Percentiles rank a stretch among this genome's conserved stretches.
Evolutionary conservation across 2,113 vertebrate genomes (phyloP).

Genomic region (Crotalus helleri): DNA sequence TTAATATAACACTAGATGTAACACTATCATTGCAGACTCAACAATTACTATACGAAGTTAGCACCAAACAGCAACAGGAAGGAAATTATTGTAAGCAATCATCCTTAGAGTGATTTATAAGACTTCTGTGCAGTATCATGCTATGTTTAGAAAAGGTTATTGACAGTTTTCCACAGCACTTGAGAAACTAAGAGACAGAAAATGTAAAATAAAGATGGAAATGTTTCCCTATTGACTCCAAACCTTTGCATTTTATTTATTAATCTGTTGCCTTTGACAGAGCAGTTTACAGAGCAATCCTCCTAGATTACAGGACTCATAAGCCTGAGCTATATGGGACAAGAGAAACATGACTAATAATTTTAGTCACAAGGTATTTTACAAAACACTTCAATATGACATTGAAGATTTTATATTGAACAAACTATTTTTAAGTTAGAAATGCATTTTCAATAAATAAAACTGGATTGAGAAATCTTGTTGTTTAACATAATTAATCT

Average conservation of each 20-base stretch:
- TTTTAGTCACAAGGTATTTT: background rate
- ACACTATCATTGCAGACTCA: background rate
- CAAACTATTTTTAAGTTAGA: background rate
- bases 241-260: constrained; percentile 11
- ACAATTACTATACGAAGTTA: background rate
- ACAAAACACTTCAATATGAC: constrained; percentile 4
- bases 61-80: background rate
- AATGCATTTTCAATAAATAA: constrained; percentile 10
- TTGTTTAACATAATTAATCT: background rate
- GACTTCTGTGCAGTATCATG: background rate
- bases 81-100: background rate
- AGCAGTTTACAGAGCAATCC: background rate
- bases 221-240: background rate
- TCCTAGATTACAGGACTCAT: constrained; percentile 10
- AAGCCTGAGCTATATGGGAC: background rate
- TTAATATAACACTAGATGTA: background rate
- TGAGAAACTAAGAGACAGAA: background rate
- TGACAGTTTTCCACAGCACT: background rate
- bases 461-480: background rate
- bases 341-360: background rate
- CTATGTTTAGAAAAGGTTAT: constrained; percentile 5
- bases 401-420: background rate
- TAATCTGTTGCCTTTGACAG: background rate
- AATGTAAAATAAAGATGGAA: constrained; percentile 13
- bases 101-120: background rate